A percentile compares a stretch with the other conserved stretches of the same genome.
phyloP scores from a whole-genome alignment of 2,797 vertebrate genomes.

The Enoplosus armatus region DNA sequence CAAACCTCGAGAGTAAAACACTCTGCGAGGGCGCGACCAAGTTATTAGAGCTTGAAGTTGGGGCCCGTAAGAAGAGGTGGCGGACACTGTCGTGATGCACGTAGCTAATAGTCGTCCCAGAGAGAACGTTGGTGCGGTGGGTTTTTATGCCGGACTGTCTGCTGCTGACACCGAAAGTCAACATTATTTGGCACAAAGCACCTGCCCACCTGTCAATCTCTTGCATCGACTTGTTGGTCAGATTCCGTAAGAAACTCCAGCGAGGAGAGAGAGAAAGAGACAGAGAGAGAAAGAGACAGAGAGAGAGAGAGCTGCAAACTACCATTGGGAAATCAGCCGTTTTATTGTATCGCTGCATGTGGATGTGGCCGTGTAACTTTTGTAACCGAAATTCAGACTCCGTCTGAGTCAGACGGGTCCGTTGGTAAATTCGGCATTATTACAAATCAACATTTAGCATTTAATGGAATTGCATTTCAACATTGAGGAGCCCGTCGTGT shows the following conservation, averaged over 20 bases:
- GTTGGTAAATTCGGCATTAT: constrained; percentile 4
- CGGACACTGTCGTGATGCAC: neutral
- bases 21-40: constrained; percentile 36
- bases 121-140: neutral
- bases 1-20: neutral
- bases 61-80: constrained; percentile 1
- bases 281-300: neutral
- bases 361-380: fast-evolving
- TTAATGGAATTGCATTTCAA: neutral
- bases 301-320: neutral
- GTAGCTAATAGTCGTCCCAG: neutral
- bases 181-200: constrained; percentile 47
- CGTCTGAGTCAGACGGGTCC: neutral
- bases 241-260: neutral
- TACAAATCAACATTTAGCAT: neutral
- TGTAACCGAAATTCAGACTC: neutral
- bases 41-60: neutral
- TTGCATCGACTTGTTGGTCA: constrained; percentile 30
- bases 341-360: neutral
- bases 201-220: constrained; percentile 66
- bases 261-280: fast-evolving
- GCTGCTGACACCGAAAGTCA: neutral
- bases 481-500: no score
- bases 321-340: neutral
- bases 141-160: neutral